Percentiles rank a stretch among this genome's conserved stretches.
Evolutionary conservation across 1,140 invertebrate genomes (phyloP).

Genomic region (Oryctes rhinoceros): DNA sequence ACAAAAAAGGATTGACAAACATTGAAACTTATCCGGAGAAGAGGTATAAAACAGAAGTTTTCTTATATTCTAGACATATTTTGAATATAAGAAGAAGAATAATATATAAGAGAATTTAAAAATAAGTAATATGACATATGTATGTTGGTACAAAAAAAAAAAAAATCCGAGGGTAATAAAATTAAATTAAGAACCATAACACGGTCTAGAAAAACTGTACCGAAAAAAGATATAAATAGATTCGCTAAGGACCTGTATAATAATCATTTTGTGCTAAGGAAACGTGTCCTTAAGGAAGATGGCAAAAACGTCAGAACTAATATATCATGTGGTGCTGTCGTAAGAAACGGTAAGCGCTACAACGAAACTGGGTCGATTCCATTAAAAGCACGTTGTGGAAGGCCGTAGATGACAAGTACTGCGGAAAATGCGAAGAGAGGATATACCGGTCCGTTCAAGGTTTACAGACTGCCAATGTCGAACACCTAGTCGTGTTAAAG

Average conservation of each 20-base stretch:
- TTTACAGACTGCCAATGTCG: background rate
- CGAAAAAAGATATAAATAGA: background rate
- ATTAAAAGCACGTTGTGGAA: slow-evolving; percentile 5
- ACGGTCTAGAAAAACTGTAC: no score
- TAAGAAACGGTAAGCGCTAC: background rate
- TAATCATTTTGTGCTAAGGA: slow-evolving; percentile 17
- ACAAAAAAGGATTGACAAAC: no score
- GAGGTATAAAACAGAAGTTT: no score
- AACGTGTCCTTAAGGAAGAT: slow-evolving; percentile 1
- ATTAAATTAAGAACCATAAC: no score
- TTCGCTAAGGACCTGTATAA: background rate
- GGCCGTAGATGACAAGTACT: background rate
- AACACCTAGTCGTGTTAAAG: no score
- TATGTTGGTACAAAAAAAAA: no score
- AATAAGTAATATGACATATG: no score
- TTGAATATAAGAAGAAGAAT: no score
- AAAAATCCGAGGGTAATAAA: no score
- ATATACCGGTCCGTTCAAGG: background rate
- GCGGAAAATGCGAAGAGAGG: background rate
- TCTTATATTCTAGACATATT: no score
- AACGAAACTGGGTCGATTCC: slow-evolving; percentile 3
- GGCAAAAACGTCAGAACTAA: slow-evolving; percentile 2
- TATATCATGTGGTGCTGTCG: background rate
- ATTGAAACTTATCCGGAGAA: no score
- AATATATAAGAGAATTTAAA: no score